Evolutionary conservation across 1,140 invertebrate species (phyloP).

Genomic region (Drosophila guanche): DNA sequence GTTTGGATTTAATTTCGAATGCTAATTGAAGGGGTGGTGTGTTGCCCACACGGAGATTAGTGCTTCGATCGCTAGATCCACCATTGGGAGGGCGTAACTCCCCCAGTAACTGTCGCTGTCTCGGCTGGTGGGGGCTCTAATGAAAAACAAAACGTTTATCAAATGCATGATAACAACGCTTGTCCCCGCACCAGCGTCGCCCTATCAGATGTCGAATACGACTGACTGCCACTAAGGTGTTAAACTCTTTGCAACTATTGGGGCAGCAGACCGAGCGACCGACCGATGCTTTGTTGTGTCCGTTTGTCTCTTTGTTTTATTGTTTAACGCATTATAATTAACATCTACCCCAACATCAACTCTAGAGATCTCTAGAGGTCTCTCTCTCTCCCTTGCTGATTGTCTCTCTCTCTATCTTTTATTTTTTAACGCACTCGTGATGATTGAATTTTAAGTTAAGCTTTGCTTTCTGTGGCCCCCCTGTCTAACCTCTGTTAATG

Average conservation of each 20-base stretch:
- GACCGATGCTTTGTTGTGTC: background rate
- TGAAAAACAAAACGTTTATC: slow-evolving; percentile 82
- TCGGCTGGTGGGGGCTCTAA: slow-evolving; percentile 50
- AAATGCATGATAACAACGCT: slow-evolving; percentile 74
- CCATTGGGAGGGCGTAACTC: too few species aligned
- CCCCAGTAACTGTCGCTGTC: background rate
- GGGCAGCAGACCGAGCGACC: slow-evolving; percentile 9
- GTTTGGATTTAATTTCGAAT: too few species aligned
- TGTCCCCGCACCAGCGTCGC: slow-evolving; percentile 29
- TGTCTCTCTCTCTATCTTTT: slow-evolving; percentile 31
- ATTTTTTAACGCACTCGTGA: slow-evolving; percentile 73
- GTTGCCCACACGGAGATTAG: too few species aligned
- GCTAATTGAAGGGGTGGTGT: slow-evolving; percentile 60
- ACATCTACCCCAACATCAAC: slow-evolving; percentile 62
- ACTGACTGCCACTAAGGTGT: slow-evolving; percentile 51
- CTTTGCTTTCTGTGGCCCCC: slow-evolving; percentile 22
- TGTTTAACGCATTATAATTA: slow-evolving; percentile 82
- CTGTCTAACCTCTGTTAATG: slow-evolving; percentile 1
- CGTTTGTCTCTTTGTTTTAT: slow-evolving; percentile 69
- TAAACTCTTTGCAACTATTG: slow-evolving; percentile 66
- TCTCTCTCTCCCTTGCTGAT: slow-evolving; percentile 13
- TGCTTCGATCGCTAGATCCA: too few species aligned
- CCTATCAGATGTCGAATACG: slow-evolving; percentile 60
- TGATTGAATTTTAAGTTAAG: slow-evolving; percentile 81
- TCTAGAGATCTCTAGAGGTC: background rate